Evolutionary conservation across 2,888 invertebrate genomes (phyloP).

Genomic region (Meganola albula): DNA sequence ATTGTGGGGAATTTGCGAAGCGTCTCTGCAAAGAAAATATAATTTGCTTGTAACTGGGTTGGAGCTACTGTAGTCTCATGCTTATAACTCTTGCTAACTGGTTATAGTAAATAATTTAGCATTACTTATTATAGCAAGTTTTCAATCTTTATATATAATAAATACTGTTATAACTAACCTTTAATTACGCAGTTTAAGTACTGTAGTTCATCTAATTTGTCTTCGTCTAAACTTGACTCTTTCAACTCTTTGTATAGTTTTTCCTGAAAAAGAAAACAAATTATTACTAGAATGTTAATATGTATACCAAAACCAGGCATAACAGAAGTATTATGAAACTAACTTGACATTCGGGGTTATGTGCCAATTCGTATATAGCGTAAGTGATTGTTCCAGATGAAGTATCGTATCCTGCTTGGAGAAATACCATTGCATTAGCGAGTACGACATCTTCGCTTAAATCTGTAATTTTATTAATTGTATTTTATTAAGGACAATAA

Average conservation of each 20-base stretch:
- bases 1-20: constrained; percentile 43
- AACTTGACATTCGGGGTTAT: constrained; percentile 42
- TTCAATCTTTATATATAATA: background rate
- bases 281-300: background rate
- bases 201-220: constrained; percentile 24
- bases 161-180: constrained; percentile 24
- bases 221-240: constrained; percentile 27
- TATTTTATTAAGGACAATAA: too few relatives aligned
- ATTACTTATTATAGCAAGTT: too few relatives aligned
- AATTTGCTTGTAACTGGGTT: too few relatives aligned
- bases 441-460: constrained; percentile 32
- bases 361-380: constrained; percentile 39
- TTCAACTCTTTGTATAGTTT: constrained; percentile 35
- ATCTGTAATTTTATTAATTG: background rate
- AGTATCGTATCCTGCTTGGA: constrained; percentile 55
- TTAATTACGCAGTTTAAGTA: constrained; percentile 42
- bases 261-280: constrained; percentile 30
- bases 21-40: constrained; percentile 30
- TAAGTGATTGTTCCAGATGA: constrained; percentile 31
- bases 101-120: too few relatives aligned
- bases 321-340: background rate
- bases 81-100: too few relatives aligned
- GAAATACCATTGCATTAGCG: constrained; percentile 48
- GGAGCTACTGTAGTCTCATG: too few relatives aligned
- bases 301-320: background rate